A percentile compares a stretch with the other conserved stretches of the same genome.
Conservation (phyloP, 2,797 vertebrate genomes). For the Hipposideros larvatus region DNA sequence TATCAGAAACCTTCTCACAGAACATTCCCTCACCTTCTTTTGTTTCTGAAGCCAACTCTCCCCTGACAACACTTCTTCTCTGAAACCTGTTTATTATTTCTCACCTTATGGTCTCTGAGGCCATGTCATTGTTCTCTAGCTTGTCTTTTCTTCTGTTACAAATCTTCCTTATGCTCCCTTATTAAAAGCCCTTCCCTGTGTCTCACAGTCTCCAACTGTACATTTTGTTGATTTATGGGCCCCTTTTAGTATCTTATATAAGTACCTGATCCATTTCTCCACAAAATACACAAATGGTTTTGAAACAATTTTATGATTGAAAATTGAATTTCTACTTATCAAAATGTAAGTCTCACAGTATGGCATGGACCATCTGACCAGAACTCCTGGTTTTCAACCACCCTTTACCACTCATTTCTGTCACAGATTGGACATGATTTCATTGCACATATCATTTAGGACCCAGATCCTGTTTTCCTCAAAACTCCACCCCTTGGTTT, state of each 20-base stretch:
- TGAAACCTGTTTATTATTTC: conserved; percentile 39
- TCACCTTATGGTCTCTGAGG: background rate
- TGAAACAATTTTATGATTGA: background rate
- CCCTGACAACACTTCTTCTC: background rate
- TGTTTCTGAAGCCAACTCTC: background rate
- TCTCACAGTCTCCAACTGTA: background rate
- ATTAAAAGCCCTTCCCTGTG: background rate
- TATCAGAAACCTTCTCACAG: background rate
- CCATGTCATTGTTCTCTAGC: background rate
- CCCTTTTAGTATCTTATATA: background rate
- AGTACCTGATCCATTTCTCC: background rate
- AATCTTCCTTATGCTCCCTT: background rate
- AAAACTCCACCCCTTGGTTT: background rate
- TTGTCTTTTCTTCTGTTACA: background rate
- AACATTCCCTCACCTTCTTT: background rate
- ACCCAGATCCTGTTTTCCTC: background rate
- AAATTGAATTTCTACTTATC: background rate
- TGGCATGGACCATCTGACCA: background rate
- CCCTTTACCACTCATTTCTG: background rate
- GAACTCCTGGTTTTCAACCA: background rate
- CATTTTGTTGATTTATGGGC: background rate
- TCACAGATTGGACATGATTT: background rate
- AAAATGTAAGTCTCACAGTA: background rate
- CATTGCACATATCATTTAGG: background rate
- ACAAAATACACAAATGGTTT: background rate